Evolutionary conservation across 2,113 vertebrate genomes (phyloP).

Genomic region (Vombatus ursinus): DNA sequence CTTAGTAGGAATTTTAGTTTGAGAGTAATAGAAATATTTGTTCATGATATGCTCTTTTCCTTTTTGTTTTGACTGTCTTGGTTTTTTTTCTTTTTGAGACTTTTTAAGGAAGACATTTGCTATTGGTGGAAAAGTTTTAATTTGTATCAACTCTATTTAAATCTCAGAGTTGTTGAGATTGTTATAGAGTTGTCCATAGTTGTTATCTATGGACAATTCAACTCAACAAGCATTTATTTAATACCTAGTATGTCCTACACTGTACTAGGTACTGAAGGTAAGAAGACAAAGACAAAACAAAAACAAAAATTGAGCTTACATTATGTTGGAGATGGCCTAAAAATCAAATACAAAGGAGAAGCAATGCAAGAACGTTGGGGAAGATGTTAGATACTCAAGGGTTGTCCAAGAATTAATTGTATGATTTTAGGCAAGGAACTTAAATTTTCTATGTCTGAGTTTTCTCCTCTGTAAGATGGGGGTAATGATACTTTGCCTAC

Average conservation of each 20-base stretch:
- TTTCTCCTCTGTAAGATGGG: neutral
- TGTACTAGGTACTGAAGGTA: neutral
- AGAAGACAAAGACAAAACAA: neutral
- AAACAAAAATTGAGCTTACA: neutral
- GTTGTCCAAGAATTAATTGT: neutral
- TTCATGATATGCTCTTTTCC: neutral
- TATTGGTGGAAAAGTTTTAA: neutral
- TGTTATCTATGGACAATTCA: neutral
- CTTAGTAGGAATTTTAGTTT: slow-evolving; percentile 17
- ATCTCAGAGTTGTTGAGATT: slow-evolving; percentile 6
- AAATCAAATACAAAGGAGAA: neutral
- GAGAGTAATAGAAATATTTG: neutral
- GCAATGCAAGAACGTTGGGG: neutral
- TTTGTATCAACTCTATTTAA: neutral
- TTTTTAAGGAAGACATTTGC: slow-evolving; percentile 7
- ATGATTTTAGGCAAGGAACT: neutral
- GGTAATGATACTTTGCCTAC: neutral
- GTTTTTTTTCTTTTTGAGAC: slow-evolving; percentile 21
- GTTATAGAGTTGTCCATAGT: no score
- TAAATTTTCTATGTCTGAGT: neutral
- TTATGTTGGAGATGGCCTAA: neutral
- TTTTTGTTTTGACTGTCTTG: neutral
- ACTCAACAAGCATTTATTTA: neutral
- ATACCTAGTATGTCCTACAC: neutral
- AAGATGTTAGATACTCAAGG: neutral